A percentile compares a stretch with the other conserved stretches of the same genome.
These are phyloP conservation scores for Tachysurus fulvidraco DNA, from an alignment of 2,113 vertebrate genomes.

Conservation along the genomic window DNA sequence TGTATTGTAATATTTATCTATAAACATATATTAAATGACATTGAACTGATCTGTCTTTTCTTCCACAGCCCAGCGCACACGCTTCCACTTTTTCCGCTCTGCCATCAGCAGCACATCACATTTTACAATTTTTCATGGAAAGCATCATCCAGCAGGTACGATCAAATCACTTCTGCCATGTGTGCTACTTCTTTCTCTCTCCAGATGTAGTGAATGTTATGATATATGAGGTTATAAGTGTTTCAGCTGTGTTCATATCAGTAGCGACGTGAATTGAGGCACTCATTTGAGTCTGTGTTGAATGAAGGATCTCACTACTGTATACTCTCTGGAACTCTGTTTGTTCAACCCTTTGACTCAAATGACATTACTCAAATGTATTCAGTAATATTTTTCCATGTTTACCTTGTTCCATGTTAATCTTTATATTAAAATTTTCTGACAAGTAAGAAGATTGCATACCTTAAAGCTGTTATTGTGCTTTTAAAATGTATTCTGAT, in stretches of 20 bases:
- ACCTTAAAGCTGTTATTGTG: background rate
- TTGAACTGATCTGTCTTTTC: background rate
- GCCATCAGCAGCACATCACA: slow-evolving; percentile 3
- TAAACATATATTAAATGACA: background rate
- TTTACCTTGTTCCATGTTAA: background rate
- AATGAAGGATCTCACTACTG: background rate
- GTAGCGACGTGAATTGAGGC: background rate
- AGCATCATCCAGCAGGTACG: slow-evolving; percentile 35
- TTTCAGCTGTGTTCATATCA: background rate
- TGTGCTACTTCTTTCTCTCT: background rate
- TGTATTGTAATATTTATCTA: background rate
- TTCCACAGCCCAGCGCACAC: slow-evolving; percentile 4
- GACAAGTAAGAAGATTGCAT: background rate
- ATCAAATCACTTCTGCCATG: background rate
- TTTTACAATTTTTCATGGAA: slow-evolving; percentile 31
- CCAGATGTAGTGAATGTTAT: background rate
- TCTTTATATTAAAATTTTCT: background rate
- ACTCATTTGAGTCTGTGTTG: background rate
- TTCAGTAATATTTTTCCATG: background rate
- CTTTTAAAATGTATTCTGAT: background rate
- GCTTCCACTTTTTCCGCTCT: background rate
- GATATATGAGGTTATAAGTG: background rate
- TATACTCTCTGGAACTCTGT: background rate
- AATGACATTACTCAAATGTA: background rate
- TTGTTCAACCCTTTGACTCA: background rate